phyloP scores from a whole-genome alignment of 2,888 invertebrate species.

The Tachina lurida region DNA sequence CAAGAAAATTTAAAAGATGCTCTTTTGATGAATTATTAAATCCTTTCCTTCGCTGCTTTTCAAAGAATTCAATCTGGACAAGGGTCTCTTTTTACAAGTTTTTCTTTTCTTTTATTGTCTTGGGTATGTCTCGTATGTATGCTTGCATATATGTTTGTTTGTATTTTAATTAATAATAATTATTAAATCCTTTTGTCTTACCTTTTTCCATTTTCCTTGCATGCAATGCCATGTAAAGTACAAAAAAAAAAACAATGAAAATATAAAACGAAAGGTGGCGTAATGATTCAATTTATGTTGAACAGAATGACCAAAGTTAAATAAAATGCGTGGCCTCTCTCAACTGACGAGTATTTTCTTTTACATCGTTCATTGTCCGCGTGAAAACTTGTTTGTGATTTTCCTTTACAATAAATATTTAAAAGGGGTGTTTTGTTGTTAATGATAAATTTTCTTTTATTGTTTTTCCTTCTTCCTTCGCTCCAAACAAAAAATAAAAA shows the following conservation, averaged over 20 bases:
- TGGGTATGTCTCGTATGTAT: too few species aligned
- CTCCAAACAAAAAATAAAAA: slow-evolving; percentile 26
- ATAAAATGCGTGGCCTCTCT: slow-evolving; percentile 63
- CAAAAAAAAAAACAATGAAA: neutral
- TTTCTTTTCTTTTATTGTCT: slow-evolving; percentile 1
- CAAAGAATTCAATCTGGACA: slow-evolving; percentile 26
- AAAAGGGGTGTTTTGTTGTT: slow-evolving; percentile 68
- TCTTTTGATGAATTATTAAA: slow-evolving; percentile 55
- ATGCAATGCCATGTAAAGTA: neutral
- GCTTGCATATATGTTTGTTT: neutral
- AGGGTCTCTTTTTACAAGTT: neutral
- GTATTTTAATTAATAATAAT: slow-evolving; percentile 37
- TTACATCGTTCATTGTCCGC: neutral
- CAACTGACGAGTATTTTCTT: neutral
- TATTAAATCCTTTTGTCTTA: slow-evolving; percentile 62
- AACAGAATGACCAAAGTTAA: slow-evolving; percentile 76
- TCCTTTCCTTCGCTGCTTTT: neutral
- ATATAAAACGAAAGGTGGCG: slow-evolving; percentile 54
- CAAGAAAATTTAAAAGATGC: slow-evolving; percentile 33
- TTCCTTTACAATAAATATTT: neutral
- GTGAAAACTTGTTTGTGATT: slow-evolving; percentile 49
- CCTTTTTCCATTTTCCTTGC: neutral
- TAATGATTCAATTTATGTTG: slow-evolving; percentile 77
- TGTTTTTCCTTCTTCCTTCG: neutral
- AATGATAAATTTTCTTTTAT: slow-evolving; percentile 62